Base-by-base conservation (phyloP, 2,113 vertebrate species). In the Phyllostomus discolor region DNA sequence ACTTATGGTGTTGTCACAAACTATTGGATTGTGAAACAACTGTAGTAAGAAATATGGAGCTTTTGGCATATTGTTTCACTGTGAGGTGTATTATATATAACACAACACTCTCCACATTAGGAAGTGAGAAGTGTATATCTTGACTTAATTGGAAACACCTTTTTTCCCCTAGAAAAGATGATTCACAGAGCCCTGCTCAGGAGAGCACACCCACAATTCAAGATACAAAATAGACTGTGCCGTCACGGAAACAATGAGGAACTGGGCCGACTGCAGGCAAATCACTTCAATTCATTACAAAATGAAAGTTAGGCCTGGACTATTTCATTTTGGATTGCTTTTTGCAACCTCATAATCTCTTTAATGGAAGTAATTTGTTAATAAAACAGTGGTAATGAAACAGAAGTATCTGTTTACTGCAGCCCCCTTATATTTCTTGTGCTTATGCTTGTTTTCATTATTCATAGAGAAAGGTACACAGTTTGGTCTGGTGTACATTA, bases 301-400 rank as follows among this genome's bases (percentile, higher is more conserved):
- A 54, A 50, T 90, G 95, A 48, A 95, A 43, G 96, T 72, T 88
- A 79, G 38, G 52, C 22, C 90, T 95, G 64, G 86, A 57, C 91
- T 97, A 69, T 96, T 96, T 98, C 91, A 96, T 87, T 70, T 43
- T 95, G 5, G 43, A 93, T 94, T 96, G 95, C 72, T 90, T 80
- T 96, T 94, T 95, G 79, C 86, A 95, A 90, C 83, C 94, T 95
- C 76, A 52, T 96, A 97, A 33, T 95, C 76, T 88, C 69, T 97
- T 95, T 94, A 89, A 54, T 86, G 80, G 96, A 90, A 84, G 26
- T 83, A 93, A 96, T 98, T 97, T 97, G 95, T 97, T 95, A 96
- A 97, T 89, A 94, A 95, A 97, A 89, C 57, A 90, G 70, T 85
- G 0, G 64, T 92, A 85, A 31, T 91, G 80, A 95, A 95, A 96